These are phyloP conservation scores for Thunnus albacares DNA, from an alignment of 2,797 vertebrate genomes.

Conservation along the genomic window DNA sequence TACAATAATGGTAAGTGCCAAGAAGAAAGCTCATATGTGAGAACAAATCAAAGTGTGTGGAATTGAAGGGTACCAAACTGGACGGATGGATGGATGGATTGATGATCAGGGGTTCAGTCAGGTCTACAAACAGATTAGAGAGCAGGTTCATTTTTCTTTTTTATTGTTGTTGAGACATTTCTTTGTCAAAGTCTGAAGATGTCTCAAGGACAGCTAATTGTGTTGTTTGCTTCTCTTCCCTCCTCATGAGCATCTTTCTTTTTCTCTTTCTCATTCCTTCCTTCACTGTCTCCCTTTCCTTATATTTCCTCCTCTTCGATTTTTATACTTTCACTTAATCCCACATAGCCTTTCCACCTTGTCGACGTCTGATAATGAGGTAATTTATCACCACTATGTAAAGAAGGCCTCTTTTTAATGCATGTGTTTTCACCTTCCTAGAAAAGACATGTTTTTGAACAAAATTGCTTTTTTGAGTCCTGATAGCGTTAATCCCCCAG, in stretches of 20 bases:
- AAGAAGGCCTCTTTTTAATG: constrained; percentile 64
- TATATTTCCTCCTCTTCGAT: constrained; percentile 19
- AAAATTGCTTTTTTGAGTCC: constrained; percentile 79
- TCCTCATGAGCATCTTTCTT: neutral
- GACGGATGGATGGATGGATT: constrained; percentile 19
- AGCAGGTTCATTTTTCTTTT: constrained; percentile 8
- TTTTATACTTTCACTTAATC: constrained; percentile 67
- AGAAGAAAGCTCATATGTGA: constrained; percentile 9
- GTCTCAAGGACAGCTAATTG: constrained; percentile 10
- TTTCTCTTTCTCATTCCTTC: neutral
- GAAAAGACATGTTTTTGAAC: constrained; percentile 75
- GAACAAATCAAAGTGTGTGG: constrained; percentile 18
- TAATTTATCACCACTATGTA: constrained; percentile 76
- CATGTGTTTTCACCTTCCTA: constrained; percentile 69
- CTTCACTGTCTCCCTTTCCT: constrained; percentile 10
- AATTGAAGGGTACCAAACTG: constrained; percentile 9
- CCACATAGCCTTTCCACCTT: constrained; percentile 66
- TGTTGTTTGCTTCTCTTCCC: neutral
- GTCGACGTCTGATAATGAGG: constrained; percentile 72
- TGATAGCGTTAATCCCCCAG: constrained; percentile 83
- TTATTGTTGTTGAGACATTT: neutral
- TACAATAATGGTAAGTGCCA: constrained; percentile 44
- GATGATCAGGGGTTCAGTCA: neutral
- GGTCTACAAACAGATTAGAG: constrained; percentile 12
- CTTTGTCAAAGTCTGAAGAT: neutral